Percentiles rank a stretch among this genome's conserved stretches.
phyloP scores from a whole-genome alignment of 2,113 vertebrate genomes.

The Aix galericulata region DNA sequence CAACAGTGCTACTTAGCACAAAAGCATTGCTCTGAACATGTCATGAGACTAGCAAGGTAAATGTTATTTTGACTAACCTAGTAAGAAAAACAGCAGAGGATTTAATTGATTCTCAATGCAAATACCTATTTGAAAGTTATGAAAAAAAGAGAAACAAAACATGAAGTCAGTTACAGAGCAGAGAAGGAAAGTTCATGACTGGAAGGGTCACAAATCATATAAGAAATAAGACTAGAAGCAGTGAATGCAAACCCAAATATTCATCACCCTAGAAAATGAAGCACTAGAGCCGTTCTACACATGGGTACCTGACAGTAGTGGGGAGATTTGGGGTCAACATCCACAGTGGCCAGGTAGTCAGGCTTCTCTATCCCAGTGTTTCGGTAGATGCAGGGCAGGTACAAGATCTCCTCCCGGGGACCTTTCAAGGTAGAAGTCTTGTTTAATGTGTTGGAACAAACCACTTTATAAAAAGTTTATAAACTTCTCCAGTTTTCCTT shows the following conservation, averaged over 20 bases:
- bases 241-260: not conserved
- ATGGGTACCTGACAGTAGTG: constrained; percentile 84
- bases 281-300: not conserved
- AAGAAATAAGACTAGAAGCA: not conserved
- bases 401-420: constrained; percentile 88
- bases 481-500: not conserved
- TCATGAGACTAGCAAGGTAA: not conserved
- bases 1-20: not conserved
- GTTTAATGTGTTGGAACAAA: not conserved
- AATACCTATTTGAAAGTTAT: not conserved
- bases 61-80: not conserved
- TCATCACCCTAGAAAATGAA: too few relatives aligned
- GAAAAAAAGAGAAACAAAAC: not conserved
- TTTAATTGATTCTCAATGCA: not conserved
- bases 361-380: constrained; percentile 82
- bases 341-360: constrained; percentile 93
- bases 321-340: constrained; percentile 85
- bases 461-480: not conserved
- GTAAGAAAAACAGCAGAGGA: not conserved
- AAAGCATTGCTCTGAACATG: not conserved
- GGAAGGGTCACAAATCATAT: not conserved
- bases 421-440: constrained; percentile 68
- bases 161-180: not conserved
- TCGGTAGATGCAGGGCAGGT: constrained; percentile 92
- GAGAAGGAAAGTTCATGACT: not conserved